These are phyloP conservation scores for Metalampra italica DNA, from an alignment of 2,888 invertebrate genomes.

Conservation along the genomic window DNA sequence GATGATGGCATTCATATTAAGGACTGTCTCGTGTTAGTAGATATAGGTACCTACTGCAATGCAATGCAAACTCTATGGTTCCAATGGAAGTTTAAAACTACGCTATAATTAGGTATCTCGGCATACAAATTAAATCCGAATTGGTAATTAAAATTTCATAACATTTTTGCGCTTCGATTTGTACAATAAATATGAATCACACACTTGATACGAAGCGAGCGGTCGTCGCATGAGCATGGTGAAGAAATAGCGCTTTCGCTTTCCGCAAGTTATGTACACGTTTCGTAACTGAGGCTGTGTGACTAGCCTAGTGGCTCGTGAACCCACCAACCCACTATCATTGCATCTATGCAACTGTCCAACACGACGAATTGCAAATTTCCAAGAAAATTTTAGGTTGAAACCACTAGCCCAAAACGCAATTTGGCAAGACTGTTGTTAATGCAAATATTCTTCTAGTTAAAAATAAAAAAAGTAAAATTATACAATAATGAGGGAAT, in stretches of 20 bases:
- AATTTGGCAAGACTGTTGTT: neutral
- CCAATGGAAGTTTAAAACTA: too few relatives aligned
- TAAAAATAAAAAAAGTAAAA: constrained; percentile 8
- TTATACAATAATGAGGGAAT: constrained; percentile 27
- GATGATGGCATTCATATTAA: too few relatives aligned
- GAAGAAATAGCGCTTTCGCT: constrained; percentile 76
- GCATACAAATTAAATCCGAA: too few relatives aligned
- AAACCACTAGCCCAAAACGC: neutral
- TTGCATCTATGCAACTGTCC: constrained; percentile 16
- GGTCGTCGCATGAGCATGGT: constrained; percentile 48
- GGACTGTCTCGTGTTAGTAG: too few relatives aligned
- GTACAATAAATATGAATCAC: constrained; percentile 9
- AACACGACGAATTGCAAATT: constrained; percentile 11
- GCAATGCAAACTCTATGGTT: too few relatives aligned
- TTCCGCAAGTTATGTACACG: constrained; percentile 71
- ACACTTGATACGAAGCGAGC: constrained; percentile 13
- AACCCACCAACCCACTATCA: constrained; percentile 38
- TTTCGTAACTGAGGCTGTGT: constrained; percentile 73
- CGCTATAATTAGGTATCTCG: too few relatives aligned
- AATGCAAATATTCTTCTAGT: neutral
- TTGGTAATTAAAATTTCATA: too few relatives aligned
- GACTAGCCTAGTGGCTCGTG: constrained; percentile 52
- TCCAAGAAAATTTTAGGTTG: neutral
- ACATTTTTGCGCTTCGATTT: neutral
- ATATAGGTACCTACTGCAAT: too few relatives aligned